A percentile compares a stretch with the other conserved stretches of the same genome.
phyloP scores from a whole-genome alignment of 37 sponge, comb jelly and placozoan species.

The Axinella damicornis region DNA sequence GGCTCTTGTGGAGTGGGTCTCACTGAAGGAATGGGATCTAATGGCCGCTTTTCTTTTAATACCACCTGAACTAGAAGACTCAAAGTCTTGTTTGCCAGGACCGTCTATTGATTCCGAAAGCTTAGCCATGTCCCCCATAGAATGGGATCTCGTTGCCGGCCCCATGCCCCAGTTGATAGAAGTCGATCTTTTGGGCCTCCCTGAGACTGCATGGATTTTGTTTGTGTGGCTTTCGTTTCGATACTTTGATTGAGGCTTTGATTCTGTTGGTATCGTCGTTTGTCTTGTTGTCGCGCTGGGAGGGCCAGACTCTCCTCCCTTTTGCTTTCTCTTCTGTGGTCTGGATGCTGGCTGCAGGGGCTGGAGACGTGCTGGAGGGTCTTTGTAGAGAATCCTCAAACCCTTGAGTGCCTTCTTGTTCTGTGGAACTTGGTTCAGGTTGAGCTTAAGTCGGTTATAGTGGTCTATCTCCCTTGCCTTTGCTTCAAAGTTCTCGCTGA shows the following conservation, averaged over 20 bases:
- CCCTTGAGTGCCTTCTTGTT: conserved; percentile 17
- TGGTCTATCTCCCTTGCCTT: conserved; percentile 9
- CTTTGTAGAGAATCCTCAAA: not conserved
- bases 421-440: not conserved
- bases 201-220: conserved; percentile 21
- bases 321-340: too few species aligned
- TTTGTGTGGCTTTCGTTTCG: conserved; percentile 30
- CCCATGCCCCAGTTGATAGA: not conserved
- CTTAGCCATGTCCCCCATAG: not conserved
- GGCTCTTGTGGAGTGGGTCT: too few species aligned
- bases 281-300: not conserved
- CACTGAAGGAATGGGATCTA: too few species aligned
- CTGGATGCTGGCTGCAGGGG: not conserved
- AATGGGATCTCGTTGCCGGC: not conserved
- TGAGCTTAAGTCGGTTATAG: conserved; percentile 39
- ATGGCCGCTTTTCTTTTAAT: too few species aligned
- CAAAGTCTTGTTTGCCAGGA: not conserved
- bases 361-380: not conserved
- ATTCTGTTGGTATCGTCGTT: not conserved
- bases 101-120: not conserved
- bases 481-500: not conserved
- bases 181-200: not conserved
- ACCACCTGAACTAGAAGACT: too few species aligned
- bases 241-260: not conserved
- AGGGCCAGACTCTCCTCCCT: not conserved